phyloP scores from a whole-genome alignment of 2,888 invertebrate genomes.

The Ptychoptera albimana region DNA sequence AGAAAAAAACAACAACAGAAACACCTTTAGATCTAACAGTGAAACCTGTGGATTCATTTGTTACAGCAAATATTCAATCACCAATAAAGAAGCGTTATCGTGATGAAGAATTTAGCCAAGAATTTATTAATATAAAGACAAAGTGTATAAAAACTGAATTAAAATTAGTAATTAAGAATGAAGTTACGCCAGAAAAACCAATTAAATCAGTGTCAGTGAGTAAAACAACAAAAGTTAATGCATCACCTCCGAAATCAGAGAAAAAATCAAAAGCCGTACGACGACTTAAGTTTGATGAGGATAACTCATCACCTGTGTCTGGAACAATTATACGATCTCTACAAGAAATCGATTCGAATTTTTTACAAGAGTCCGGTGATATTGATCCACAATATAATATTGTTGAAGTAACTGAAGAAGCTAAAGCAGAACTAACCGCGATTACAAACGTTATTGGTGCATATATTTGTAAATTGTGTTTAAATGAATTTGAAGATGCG shows the following conservation, averaged over 20 bases:
- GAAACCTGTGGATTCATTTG: conserved; percentile 30
- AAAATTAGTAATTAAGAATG: conserved; percentile 13
- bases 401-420: conserved; percentile 91
- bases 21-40: conserved; percentile 60
- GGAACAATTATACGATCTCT: conserved; percentile 83
- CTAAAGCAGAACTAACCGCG: conserved; percentile 79
- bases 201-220: conserved; percentile 21
- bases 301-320: conserved; percentile 83
- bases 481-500: conserved; percentile 84
- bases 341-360: conserved; percentile 62
- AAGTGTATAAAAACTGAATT: conserved; percentile 11
- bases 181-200: conserved; percentile 22
- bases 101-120: conserved; percentile 7
- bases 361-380: conserved; percentile 63
- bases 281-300: conserved; percentile 77
- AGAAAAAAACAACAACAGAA: conserved; percentile 14
- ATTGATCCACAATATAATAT: conserved; percentile 93
- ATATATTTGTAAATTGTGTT: conserved; percentile 87
- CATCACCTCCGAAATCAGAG: conserved; percentile 12
- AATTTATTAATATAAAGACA: background rate
- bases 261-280: conserved; percentile 45
- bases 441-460: conserved; percentile 95
- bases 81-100: conserved; percentile 37
- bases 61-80: conserved; percentile 50
- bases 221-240: conserved; percentile 19